Evolutionary conservation across 2,797 vertebrate genomes (phyloP), one percentile per base, ranked within the genome.

Genomic region (Heliangelus exortis): DNA sequence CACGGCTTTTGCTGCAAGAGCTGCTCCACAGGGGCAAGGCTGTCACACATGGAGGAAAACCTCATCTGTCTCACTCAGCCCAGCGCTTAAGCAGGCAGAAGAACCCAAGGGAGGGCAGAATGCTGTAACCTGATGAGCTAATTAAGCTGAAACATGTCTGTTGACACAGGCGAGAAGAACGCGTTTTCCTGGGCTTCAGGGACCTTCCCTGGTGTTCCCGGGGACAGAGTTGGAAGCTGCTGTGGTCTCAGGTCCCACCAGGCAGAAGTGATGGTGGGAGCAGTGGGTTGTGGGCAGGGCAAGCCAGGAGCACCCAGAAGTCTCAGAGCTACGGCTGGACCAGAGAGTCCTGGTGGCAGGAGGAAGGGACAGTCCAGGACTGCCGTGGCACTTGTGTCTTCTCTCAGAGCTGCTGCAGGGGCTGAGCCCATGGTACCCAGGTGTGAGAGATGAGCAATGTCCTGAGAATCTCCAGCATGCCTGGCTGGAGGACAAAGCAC

Each of bases 81-180:
- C 14, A 1, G 23, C 20, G 62, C 74, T 94, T 22, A 45, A 26
- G 76, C 50, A 80, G 50, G 47, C 66, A 86, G 62, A 50, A 67
- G 65, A 67, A 53, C 62, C 65, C 76, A n/a, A 22, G 66, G 61
- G 79, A 88, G 26, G 61, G 31, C 84, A 26, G 36, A 54, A 29
- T 5, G n/a, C 3, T 0, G 0, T 14, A 81, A 67, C 53, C 58
- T 62, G 31, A 45, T 0, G 0, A 82, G 74, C 53, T 90, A 31
- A 57, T 53, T 11, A 71, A 47, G 69, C 61, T 54, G 36, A 71
- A 85, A 59, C 7, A 14, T 0, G 9, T 23, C 59, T 63, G 43
- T 6, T 71, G 78, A 85, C 72, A 74, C 28, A 43, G 66, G 57
- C 16, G 11, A 87, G 75, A 74, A 72, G 48, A 23, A 43, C 1